Percentiles rank a stretch among this genome's conserved stretches.
Conservation (phyloP, 2,888 invertebrate genomes). For the Sminthurides aquaticus region DNA sequence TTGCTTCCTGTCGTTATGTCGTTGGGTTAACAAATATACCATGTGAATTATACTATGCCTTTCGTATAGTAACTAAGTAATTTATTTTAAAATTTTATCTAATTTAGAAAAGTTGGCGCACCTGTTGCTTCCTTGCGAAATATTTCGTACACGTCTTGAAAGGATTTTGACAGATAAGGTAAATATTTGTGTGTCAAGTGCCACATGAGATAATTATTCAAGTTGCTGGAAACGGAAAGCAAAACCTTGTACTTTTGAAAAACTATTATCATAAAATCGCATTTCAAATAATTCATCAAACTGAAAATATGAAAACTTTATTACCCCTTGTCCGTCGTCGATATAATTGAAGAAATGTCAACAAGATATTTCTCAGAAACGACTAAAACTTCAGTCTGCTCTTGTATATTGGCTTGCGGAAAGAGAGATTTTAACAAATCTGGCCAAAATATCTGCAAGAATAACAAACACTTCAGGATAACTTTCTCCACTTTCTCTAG, state of each 20-base stretch:
- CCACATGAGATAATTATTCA: slow-evolving; percentile 58
- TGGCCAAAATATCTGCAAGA: slow-evolving; percentile 44
- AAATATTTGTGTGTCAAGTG: slow-evolving; percentile 52
- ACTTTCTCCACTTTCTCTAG: too few species aligned
- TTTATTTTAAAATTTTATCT: too few species aligned
- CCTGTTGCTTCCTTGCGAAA: slow-evolving; percentile 43
- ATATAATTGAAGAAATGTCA: slow-evolving; percentile 51
- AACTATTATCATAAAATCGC: not conserved
- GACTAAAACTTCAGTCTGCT: slow-evolving; percentile 52
- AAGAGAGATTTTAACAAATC: slow-evolving; percentile 51
- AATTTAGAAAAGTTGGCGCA: too few species aligned
- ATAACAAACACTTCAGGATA: not conserved
- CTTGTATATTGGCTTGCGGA: slow-evolving; percentile 50
- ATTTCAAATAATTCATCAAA: too few species aligned
- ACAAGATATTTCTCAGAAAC: slow-evolving; percentile 52
- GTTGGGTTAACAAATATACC: not conserved
- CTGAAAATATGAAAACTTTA: not conserved
- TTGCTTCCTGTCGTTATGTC: slow-evolving; percentile 44
- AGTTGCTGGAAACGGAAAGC: slow-evolving; percentile 46
- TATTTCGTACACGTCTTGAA: slow-evolving; percentile 43
- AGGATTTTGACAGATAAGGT: slow-evolving; percentile 52
- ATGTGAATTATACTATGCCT: too few species aligned
- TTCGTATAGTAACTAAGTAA: too few species aligned
- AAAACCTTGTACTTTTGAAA: slow-evolving; percentile 15
- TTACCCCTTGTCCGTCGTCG: slow-evolving; percentile 49